A percentile compares a stretch with the other conserved stretches of the same genome.
Evolutionary conservation across 2,888 invertebrate genomes (phyloP).

Genomic region (Rotaria socialis): DNA sequence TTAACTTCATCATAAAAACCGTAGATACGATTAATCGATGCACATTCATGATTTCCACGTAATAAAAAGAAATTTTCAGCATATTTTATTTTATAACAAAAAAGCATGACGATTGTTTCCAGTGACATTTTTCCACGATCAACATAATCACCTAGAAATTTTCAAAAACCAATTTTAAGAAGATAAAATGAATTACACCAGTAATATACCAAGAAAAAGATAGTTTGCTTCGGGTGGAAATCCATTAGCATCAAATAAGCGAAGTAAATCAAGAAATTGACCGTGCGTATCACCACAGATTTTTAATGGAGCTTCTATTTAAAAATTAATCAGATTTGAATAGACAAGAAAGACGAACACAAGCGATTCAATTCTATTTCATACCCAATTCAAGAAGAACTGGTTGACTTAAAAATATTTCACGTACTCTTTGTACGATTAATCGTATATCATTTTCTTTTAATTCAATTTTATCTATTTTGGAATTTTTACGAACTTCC

Average conservation of each 20-base stretch:
- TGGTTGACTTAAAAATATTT: slow-evolving; percentile 61
- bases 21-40: slow-evolving; percentile 64
- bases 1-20: slow-evolving; percentile 65
- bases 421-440: slow-evolving; percentile 50
- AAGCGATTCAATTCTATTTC: background rate
- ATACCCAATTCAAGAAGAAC: slow-evolving; percentile 61
- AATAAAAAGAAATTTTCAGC: slow-evolving; percentile 64
- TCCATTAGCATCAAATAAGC: slow-evolving; percentile 62
- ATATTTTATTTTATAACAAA: slow-evolving; percentile 64
- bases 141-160: slow-evolving; percentile 62
- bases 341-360: too few species aligned
- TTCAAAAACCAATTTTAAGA: too few species aligned
- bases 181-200: too few species aligned
- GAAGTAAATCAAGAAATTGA: slow-evolving; percentile 62
- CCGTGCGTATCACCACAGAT: slow-evolving; percentile 64
- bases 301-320: slow-evolving; percentile 59
- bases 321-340: too few species aligned
- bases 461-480: slow-evolving; percentile 41
- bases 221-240: slow-evolving; percentile 63
- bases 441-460: slow-evolving; percentile 27
- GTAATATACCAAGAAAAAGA: slow-evolving; percentile 58
- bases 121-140: slow-evolving; percentile 63
- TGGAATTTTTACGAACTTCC: slow-evolving; percentile 53
- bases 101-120: slow-evolving; percentile 62
- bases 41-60: slow-evolving; percentile 64